Conservation (phyloP, 2,888 invertebrate genomes). For the Drosophila rellima region DNA sequence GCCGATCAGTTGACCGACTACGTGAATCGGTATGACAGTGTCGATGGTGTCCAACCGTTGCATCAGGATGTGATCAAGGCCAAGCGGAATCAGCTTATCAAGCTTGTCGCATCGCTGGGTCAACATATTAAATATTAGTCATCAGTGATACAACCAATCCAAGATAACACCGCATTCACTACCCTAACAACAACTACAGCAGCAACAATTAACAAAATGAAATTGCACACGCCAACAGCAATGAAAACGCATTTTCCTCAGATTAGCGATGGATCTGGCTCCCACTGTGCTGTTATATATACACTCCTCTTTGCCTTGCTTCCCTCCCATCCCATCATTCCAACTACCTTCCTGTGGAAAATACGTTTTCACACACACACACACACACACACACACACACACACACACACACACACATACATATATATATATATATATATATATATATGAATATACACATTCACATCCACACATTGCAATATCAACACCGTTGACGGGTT, state of each 20-base stretch:
- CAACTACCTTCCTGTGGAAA: constrained; percentile 20
- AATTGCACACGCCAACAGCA: neutral
- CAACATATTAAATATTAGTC: constrained; percentile 66
- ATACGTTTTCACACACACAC: constrained; percentile 23
- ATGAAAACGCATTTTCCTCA: constrained; percentile 32
- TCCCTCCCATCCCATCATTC: neutral
- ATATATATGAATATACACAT: no score
- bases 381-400: neutral
- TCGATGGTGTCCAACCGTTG: constrained; percentile 80
- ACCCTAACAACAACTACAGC: neutral
- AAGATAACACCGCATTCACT: neutral
- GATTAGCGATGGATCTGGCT: constrained; percentile 1
- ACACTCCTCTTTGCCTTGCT: neutral
- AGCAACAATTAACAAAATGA: neutral
- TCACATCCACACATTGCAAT: neutral
- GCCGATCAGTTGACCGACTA: constrained; percentile 87
- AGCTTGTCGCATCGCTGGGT: constrained; percentile 87
- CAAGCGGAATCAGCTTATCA: constrained; percentile 88
- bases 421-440: no score
- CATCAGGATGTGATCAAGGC: constrained; percentile 87
- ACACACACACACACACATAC: neutral
- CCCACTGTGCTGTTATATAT: neutral
- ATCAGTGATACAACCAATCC: neutral
- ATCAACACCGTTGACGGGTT: neutral
- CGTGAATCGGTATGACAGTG: constrained; percentile 80